phyloP scores from a whole-genome alignment of 2,888 invertebrate species.

The Acanthosepion pharaonis region DNA sequence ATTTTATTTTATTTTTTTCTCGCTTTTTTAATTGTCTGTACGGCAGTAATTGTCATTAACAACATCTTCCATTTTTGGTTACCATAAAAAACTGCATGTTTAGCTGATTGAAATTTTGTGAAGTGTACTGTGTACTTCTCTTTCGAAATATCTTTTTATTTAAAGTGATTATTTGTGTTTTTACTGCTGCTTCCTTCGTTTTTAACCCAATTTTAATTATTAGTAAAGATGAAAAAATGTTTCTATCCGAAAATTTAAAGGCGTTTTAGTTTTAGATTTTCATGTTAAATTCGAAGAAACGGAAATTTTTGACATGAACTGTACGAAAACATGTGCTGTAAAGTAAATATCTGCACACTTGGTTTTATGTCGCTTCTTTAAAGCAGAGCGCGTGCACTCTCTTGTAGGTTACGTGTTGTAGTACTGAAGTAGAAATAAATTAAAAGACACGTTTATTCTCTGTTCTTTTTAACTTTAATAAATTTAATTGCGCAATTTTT shows the following conservation, averaged over 20 bases:
- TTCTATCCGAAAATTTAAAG: too few relatives aligned
- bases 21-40: not conserved
- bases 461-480: not conserved
- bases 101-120: too few relatives aligned
- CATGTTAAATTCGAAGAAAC: not conserved
- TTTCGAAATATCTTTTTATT: not conserved
- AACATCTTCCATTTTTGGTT: too few relatives aligned
- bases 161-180: not conserved
- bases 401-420: not conserved
- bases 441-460: not conserved
- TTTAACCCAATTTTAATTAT: not conserved
- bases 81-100: too few relatives aligned
- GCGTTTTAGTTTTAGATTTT: not conserved
- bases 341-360: not conserved
- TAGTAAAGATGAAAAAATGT: too few relatives aligned
- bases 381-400: conserved; percentile 3
- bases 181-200: not conserved
- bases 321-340: not conserved
- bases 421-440: not conserved
- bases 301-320: not conserved
- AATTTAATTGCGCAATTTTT: not conserved
- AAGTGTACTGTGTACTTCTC: not conserved
- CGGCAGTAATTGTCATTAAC: not conserved
- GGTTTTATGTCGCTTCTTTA: not conserved
- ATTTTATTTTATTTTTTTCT: not conserved